Evolutionary conservation across 2,888 invertebrate species (phyloP).

Genomic region (Minunthozetes semirufus): DNA sequence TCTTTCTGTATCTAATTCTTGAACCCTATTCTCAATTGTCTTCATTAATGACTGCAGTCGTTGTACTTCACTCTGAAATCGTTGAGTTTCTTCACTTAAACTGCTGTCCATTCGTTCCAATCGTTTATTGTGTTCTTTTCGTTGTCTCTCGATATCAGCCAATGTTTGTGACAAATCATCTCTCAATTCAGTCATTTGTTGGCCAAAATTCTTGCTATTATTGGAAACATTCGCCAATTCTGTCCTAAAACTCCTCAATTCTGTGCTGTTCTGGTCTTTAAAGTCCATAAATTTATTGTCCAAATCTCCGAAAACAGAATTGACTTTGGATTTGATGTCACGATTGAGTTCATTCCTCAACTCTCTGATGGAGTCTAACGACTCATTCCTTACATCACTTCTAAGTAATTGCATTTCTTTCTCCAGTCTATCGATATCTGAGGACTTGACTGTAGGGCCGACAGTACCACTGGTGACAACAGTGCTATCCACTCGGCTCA

Average conservation of each 20-base stretch:
- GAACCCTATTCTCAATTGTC: not conserved
- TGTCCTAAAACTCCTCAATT: not conserved
- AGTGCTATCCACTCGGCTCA: not conserved
- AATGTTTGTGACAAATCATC: constrained; percentile 15
- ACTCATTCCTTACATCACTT: constrained; percentile 17
- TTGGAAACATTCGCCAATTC: constrained; percentile 2
- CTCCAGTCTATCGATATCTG: not conserved
- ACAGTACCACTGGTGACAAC: not conserved
- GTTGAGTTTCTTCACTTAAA: constrained; percentile 4
- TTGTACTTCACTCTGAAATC: constrained; percentile 13
- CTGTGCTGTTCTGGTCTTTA: not conserved
- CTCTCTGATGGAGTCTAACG: not conserved
- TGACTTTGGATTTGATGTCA: not conserved
- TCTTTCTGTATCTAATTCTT: not conserved
- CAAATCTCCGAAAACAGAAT: not conserved
- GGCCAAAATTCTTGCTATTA: constrained; percentile 2
- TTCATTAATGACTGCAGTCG: constrained; percentile 20
- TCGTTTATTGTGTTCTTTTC: constrained; percentile 9
- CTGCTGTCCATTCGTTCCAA: not conserved
- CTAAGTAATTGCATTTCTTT: constrained; percentile 17
- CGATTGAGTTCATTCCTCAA: constrained; percentile 6
- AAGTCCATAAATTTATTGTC: not conserved
- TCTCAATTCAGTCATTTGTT: not conserved
- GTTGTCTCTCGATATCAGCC: not conserved
- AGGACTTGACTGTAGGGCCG: not conserved